Evolutionary conservation across 37 sponge, comb jelly and placozoan species (phyloP), one percentile per base, ranked within the genome.

Genomic region (Ianthella basta): DNA sequence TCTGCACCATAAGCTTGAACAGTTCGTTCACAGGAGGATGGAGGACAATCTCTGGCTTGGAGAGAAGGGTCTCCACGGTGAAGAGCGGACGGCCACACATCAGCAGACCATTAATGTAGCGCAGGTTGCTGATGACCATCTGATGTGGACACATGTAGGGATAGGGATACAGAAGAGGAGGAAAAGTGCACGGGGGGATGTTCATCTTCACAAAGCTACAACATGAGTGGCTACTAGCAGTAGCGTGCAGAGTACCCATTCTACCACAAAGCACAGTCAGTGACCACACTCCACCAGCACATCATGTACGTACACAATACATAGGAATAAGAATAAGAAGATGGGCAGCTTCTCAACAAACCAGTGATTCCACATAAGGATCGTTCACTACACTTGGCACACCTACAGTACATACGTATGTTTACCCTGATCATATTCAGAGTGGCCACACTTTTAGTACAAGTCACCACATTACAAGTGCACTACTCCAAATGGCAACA

Each of bases 21-120:
- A 98, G 91, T 73, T 99, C 99, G 75, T 89, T 92, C 72, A 80
- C 90, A 44, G 92, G 99, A 20, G 99, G 99, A 32, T 90, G 89
- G 15, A 96, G 88, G 44, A 93, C 86, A 25, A 99, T 93, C 74
- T 99, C 99, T 32, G 99, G 95, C 25, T 90, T 86, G 30, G 96
- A 91, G 20, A 99, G 96, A 34, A 97, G 85, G n/a, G 94, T 87
- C 65, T 95, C 97, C 33, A 99, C 92, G 10, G 87, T 83, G 88
- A 99, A 99, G 55, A 99, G 81, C 15, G 95, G 88, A 61, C 59
- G 75, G 14, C 91, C 91, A 30, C 87, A 84, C 50, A 55, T 72
- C 66, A 97, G 85, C 55, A 89, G 86, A 33, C 56, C 44, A 37
- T 89, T 72, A 41, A 91, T 88, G 55, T 85, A 84, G 63, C 68